Base-by-base conservation (phyloP, 2,888 invertebrate species). In the Fragum whitleyi region DNA sequence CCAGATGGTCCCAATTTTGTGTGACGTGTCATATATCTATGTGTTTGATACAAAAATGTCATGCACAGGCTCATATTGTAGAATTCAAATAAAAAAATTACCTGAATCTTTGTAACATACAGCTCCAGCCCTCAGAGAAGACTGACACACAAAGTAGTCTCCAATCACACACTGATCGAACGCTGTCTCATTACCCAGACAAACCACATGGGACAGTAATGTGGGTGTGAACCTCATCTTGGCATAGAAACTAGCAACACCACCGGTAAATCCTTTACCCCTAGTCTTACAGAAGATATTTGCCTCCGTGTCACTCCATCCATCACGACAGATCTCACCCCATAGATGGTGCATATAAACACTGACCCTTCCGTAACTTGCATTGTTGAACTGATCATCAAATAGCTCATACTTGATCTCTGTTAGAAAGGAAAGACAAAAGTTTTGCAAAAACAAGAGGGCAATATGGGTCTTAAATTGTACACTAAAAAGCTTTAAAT, bases 311-410 rank as follows among this genome's bases (percentile, higher is more conserved):
- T 96, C 93, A 9, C 95, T 96, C 91, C 97, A 97, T 85, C 95
- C 95, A 86, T 96, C 96, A 88, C 96, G 96, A 91, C 97, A 97
- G 19, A 97, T 95, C 83, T 95, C 95, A 0, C 97, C 97, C 95
- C 96, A 96, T 77, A 95, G 95, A 29, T 83, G 74, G 23, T 83
- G 73, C 14, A 71, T 32, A 16, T 57, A 51, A 2, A 85, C 77
- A 11, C 77, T 78, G 0, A 86, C 81, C 29, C 78, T 68, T 1
- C 86, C 86, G 70, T 81, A 87, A n/a, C 62, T 67, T 7, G 81
- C 51, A 0, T 78, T 74, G 1, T 81, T 79, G 7, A 55, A 59
- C 1, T 21, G 36, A 32, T 77, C 59, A 47, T 72, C 80, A 14
- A 75, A 59, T 53, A 81, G 67, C n/a, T 79, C 59, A 26, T 70